Evolutionary conservation across 2,113 vertebrate species (phyloP).

Genomic region (Neotoma lepida): DNA sequence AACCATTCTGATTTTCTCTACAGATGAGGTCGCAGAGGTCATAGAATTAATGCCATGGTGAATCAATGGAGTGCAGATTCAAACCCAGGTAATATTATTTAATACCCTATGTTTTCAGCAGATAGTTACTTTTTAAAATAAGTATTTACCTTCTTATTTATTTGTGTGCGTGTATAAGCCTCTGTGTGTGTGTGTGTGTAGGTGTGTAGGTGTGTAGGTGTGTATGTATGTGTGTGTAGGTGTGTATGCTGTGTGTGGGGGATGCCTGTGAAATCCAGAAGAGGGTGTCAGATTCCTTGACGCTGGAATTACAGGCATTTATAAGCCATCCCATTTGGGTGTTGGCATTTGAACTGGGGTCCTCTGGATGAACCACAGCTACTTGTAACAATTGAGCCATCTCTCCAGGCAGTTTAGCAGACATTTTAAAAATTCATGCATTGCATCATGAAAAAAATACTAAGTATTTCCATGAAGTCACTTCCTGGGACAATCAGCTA

Average conservation of each 20-base stretch:
- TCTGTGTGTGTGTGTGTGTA: not conserved
- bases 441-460: not conserved
- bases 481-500: not conserved
- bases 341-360: not conserved
- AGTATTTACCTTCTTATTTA: not conserved
- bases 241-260: not conserved
- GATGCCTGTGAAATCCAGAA: not conserved
- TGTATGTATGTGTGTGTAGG: not conserved
- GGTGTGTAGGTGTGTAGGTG: no score
- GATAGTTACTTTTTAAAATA: not conserved
- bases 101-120: not conserved
- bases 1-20: conserved; percentile 46
- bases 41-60: not conserved
- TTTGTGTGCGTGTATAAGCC: not conserved
- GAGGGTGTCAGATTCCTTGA: not conserved
- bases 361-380: not conserved
- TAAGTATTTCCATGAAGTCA: conserved; percentile 16
- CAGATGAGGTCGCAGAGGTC: not conserved
- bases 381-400: not conserved
- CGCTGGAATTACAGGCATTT: not conserved
- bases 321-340: not conserved
- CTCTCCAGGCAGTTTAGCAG: not conserved
- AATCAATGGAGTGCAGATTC: not conserved
- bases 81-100: not conserved
- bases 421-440: not conserved